Base-by-base conservation (phyloP, 2,888 invertebrate species). In the Cantharis rustica region DNA sequence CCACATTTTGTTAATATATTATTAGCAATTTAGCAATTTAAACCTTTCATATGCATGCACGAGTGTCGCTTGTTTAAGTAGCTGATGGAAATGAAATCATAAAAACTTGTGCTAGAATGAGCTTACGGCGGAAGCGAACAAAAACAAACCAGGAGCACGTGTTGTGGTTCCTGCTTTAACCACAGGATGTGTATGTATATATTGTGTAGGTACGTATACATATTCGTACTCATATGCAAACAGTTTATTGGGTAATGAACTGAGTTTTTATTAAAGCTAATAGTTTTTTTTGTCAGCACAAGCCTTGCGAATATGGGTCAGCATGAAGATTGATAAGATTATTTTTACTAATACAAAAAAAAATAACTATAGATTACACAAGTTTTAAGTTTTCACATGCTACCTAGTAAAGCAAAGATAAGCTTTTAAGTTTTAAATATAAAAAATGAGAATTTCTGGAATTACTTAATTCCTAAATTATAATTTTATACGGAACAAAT, bases 81-180 rank as follows among this genome's bases (percentile, higher is more conserved):
- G 77, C 68, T 78, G 72, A 75, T 78, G 70, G 70, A 76, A 73
- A 76, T 66, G 75, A 62, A 75, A 73, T n/a, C 73, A 75, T 74
- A 78, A 78, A 78, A 76, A 75, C 75, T 70, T 73, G 72, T 75
- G 72, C 76, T 77, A 69, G 74, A 75, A 78, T 73, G 73, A 76
- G 74, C 75, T 74, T 79, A 76, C 79, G 80, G 79, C 84, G 85
- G 85, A 85, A 84, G 82, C 81, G 82, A 82, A 82, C 81, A 84
- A 84, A 84, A 84, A 84, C 83, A 84, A 84, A 85, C 82, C 83
- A 82, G 81, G 81, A 84, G 85, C 85, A 86, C 85, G 85, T 86
- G 85, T 83, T 84, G 84, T 80, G 82, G 80, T 80, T 81, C 79
- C 80, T 81, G 79, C 80, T 78, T 76, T 73, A 71, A 72, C 75